Evolutionary conservation across 2,113 vertebrate genomes (phyloP).

Genomic region (Campylomormyrus numenius): DNA sequence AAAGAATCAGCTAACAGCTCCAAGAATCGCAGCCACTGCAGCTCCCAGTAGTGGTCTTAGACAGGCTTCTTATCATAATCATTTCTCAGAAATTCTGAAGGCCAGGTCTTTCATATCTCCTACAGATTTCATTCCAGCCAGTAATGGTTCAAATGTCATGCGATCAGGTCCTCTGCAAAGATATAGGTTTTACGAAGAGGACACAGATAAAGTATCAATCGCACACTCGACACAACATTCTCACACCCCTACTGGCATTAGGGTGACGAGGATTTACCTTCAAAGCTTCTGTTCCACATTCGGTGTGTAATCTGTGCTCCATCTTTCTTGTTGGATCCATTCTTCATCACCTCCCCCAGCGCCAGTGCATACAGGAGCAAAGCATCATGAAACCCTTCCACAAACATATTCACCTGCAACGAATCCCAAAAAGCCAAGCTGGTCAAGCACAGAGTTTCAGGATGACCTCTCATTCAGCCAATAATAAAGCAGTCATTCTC

Average conservation of each 20-base stretch:
- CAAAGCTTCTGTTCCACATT: conserved; percentile 90
- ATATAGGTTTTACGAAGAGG: conserved; percentile 4
- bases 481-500: neutral
- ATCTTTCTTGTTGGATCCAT: conserved; percentile 79
- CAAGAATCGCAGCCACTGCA: neutral
- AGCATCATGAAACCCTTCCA: conserved; percentile 96
- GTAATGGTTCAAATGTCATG: conserved; percentile 11
- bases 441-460: neutral
- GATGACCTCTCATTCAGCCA: neutral
- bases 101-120: neutral
- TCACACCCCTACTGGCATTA: neutral
- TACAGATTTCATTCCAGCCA: neutral
- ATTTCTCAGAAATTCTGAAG: conserved; percentile 16
- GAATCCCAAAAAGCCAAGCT: neutral
- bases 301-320: conserved; percentile 78
- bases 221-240: neutral
- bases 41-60: neutral
- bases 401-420: conserved; percentile 90
- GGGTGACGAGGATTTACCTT: conserved; percentile 67
- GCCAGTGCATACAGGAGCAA: conserved; percentile 85
- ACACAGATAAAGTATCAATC: neutral
- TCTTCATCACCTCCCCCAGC: conserved; percentile 79
- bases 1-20: neutral
- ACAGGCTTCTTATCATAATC: conserved; percentile 11
- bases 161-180: neutral